These are phyloP conservation scores for Eucera pruinosa DNA, from an alignment of 2,888 invertebrate species.

Conservation along the genomic window DNA sequence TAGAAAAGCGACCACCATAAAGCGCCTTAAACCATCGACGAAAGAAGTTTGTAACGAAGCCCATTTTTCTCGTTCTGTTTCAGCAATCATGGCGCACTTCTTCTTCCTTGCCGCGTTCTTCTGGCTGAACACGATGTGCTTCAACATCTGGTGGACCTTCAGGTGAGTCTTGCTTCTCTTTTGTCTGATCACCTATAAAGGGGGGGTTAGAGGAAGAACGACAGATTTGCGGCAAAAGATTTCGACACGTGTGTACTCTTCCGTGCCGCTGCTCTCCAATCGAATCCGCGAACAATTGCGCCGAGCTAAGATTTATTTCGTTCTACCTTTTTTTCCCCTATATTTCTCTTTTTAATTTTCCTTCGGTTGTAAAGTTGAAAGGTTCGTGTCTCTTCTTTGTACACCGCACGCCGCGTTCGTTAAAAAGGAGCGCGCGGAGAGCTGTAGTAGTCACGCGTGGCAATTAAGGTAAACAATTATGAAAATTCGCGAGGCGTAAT, in stretches of 20 bases:
- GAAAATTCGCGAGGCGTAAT: slow-evolving; percentile 23
- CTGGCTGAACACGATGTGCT: slow-evolving; percentile 97
- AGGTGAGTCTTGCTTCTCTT: slow-evolving; percentile 86
- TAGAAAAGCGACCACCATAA: slow-evolving; percentile 3
- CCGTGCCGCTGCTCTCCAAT: slow-evolving; percentile 24
- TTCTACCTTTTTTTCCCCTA: not conserved
- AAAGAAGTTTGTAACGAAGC: slow-evolving; percentile 51
- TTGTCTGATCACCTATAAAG: slow-evolving; percentile 51
- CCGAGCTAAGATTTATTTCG: slow-evolving; percentile 28
- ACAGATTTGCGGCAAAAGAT: slow-evolving; percentile 17
- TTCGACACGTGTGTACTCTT: slow-evolving; percentile 38
- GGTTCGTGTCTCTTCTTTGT: no score
- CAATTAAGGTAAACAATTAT: slow-evolving; percentile 34
- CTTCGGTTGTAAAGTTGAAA: not conserved
- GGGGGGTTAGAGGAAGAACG: slow-evolving; percentile 21
- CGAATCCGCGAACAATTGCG: slow-evolving; percentile 32
- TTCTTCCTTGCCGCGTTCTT: slow-evolving; percentile 95
- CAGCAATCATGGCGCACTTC: slow-evolving; percentile 94
- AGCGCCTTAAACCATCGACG: slow-evolving; percentile 20
- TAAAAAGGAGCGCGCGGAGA: not conserved
- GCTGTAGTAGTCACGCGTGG: slow-evolving; percentile 2
- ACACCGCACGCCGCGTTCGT: no score
- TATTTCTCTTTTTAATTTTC: not conserved
- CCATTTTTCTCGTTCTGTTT: slow-evolving; percentile 82
- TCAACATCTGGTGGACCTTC: slow-evolving; percentile 97